Conservation (phyloP, 2,888 invertebrate genomes). For the Gymnocheta viridis region DNA sequence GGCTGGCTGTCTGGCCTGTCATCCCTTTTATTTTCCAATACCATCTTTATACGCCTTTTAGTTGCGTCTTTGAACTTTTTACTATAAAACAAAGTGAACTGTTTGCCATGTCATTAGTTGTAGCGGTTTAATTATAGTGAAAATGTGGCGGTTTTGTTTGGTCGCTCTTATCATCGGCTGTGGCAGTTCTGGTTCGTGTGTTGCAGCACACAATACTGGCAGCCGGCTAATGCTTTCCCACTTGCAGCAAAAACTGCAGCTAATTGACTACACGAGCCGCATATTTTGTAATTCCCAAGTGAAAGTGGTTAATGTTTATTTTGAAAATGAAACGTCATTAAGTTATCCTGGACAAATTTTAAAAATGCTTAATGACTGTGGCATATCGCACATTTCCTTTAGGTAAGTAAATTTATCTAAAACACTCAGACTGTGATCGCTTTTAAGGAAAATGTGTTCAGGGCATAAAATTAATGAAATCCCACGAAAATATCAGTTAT, state of each 20-base stretch:
- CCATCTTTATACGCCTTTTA: slow-evolving; percentile 3
- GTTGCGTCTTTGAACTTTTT: background rate
- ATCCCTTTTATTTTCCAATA: slow-evolving; percentile 16
- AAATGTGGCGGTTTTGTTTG: slow-evolving; percentile 46
- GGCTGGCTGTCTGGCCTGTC: no score
- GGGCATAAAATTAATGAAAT: background rate
- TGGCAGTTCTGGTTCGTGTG: slow-evolving; percentile 16
- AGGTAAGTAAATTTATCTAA: slow-evolving; percentile 72
- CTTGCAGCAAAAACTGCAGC: slow-evolving; percentile 8
- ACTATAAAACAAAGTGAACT: slow-evolving; percentile 50
- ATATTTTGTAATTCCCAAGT: slow-evolving; percentile 77
- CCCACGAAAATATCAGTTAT: background rate
- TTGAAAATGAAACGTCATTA: slow-evolving; percentile 75
- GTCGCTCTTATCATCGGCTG: slow-evolving; percentile 27
- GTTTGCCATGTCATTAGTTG: slow-evolving; percentile 51
- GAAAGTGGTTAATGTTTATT: slow-evolving; percentile 77
- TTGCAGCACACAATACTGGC: background rate
- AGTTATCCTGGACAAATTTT: slow-evolving; percentile 76
- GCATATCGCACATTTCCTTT: slow-evolving; percentile 76
- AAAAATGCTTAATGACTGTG: slow-evolving; percentile 75
- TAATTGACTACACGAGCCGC: slow-evolving; percentile 73
- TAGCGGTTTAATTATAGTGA: slow-evolving; percentile 6
- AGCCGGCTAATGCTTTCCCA: background rate
- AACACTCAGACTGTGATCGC: background rate
- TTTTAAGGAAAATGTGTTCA: background rate